phyloP scores from a whole-genome alignment of 2,113 vertebrate species.

The Ramphastos sulfuratus region DNA sequence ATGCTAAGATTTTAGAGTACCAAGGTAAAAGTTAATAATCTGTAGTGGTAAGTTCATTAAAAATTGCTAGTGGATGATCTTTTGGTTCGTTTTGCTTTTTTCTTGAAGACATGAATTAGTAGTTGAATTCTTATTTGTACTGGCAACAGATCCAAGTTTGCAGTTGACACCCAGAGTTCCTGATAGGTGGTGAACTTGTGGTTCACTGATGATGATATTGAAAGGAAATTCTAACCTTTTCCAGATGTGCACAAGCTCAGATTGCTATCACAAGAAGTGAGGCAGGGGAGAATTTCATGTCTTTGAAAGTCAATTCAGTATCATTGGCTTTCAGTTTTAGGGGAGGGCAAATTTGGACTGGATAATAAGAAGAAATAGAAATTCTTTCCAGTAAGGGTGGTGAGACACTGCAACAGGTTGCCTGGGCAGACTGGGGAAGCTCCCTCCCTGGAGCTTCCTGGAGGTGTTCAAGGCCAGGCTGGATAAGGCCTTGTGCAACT shows the following conservation, averaged over 20 bases:
- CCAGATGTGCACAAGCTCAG: not conserved
- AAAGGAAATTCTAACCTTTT: not conserved
- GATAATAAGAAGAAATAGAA: too few species aligned
- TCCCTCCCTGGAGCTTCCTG: too few species aligned
- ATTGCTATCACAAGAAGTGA: not conserved
- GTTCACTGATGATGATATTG: not conserved
- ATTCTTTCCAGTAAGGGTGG: too few species aligned
- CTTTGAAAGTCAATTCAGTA: not conserved
- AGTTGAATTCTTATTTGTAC: not conserved
- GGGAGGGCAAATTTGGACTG: too few species aligned
- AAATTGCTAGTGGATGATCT: not conserved
- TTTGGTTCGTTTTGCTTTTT: not conserved
- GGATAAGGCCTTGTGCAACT: too few species aligned
- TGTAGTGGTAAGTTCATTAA: not conserved
- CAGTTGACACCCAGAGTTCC: not conserved
- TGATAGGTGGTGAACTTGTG: not conserved
- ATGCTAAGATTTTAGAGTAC: not conserved
- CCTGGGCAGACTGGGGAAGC: too few species aligned
- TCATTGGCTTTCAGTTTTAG: not conserved
- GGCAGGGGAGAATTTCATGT: not conserved
- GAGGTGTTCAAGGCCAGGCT: too few species aligned
- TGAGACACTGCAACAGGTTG: too few species aligned
- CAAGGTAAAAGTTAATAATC: conserved; percentile 23
- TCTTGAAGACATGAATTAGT: not conserved
- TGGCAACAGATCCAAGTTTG: not conserved